Percentiles rank a stretch among this genome's conserved stretches.
phyloP scores from a whole-genome alignment of 2,888 invertebrate genomes.

The Argynnis bischoffii region DNA sequence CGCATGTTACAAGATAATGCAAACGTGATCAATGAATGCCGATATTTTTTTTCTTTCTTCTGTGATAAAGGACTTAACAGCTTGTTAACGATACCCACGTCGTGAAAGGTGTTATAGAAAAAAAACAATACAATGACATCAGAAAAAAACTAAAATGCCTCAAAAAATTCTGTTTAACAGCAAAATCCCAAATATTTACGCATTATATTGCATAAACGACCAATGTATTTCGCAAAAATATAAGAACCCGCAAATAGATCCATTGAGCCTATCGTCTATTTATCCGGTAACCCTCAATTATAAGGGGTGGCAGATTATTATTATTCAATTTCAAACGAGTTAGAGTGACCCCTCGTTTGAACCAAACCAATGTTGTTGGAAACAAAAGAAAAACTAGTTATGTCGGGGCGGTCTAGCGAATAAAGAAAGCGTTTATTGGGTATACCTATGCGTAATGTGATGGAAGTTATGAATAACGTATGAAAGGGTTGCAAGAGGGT shows the following conservation, averaged over 20 bases:
- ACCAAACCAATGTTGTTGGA: conserved; percentile 70
- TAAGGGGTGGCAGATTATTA: conserved; percentile 52
- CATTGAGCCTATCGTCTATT: conserved; percentile 27
- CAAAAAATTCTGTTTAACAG: background rate
- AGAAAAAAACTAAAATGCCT: background rate
- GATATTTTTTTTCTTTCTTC: conserved; percentile 43
- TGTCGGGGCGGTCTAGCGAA: conserved; percentile 55
- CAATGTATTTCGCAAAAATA: background rate
- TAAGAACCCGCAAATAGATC: background rate
- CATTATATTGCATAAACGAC: background rate
- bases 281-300: conserved; percentile 45
- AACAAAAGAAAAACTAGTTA: conserved; percentile 70
- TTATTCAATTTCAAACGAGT: conserved; percentile 54
- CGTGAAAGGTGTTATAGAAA: conserved; percentile 20
- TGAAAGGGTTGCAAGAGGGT: conserved; percentile 51
- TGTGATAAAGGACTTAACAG: conserved; percentile 53
- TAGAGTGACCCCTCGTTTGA: conserved; percentile 60
- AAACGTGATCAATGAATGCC: conserved; percentile 40
- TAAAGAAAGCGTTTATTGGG: conserved; percentile 62
- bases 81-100: conserved; percentile 49
- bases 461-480: conserved; percentile 59
- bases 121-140: background rate
- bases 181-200: no score
- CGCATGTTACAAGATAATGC: conserved; percentile 41
- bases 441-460: conserved; percentile 51